A percentile compares a stretch with the other conserved stretches of the same genome.
Evolutionary conservation across 2,797 vertebrate species (phyloP).

Genomic region (Silurus lanzhouensis): DNA sequence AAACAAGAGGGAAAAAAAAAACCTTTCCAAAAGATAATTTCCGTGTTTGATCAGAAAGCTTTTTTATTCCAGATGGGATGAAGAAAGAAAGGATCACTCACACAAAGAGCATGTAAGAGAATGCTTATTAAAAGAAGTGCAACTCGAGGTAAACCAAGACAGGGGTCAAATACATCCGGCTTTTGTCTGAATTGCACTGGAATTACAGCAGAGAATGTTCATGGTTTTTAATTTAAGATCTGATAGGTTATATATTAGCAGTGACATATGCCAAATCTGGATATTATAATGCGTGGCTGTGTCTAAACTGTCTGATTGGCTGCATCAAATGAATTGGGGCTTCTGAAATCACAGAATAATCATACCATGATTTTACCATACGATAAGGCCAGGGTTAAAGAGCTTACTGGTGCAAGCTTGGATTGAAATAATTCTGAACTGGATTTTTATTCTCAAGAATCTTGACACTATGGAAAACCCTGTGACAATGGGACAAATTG

Average conservation of each 20-base stretch:
- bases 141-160: neutral
- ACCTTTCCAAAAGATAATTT: constrained; percentile 33
- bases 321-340: neutral
- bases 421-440: neutral
- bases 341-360: neutral
- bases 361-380: too few relatives aligned
- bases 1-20: neutral
- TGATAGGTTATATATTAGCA: neutral
- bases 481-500: neutral
- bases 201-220: neutral
- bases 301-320: neutral
- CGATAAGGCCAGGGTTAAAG: neutral
- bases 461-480: neutral
- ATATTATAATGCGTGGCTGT: neutral
- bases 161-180: neutral
- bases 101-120: neutral
- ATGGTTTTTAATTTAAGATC: neutral
- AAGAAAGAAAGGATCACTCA: neutral
- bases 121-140: neutral
- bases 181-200: neutral
- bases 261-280: too few relatives aligned
- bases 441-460: neutral
- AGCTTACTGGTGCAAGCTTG: neutral
- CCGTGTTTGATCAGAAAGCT: constrained; percentile 36
- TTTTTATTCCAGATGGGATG: neutral